These are phyloP conservation scores for Tenthredo amoena DNA, from an alignment of 2,888 invertebrate genomes.

Conservation along the genomic window DNA sequence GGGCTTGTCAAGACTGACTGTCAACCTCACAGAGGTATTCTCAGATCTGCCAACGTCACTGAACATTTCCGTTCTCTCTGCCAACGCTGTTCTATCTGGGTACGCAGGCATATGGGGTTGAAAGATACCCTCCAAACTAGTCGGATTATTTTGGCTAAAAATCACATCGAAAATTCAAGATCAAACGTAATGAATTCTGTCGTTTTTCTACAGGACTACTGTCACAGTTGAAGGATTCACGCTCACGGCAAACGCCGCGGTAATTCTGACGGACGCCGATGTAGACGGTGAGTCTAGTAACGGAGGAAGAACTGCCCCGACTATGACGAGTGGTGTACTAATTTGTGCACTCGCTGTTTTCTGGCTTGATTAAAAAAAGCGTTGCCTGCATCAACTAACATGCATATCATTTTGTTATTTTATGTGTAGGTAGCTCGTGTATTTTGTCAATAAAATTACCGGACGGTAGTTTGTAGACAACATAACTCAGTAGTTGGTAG, in stretches of 20 bases:
- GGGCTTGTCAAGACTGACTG: constrained; percentile 57
- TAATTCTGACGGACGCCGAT: constrained; percentile 35
- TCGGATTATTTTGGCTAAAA: not conserved
- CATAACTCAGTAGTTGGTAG: not conserved
- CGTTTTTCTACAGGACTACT: not conserved
- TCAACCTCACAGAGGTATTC: constrained; percentile 65
- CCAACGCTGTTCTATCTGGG: constrained; percentile 26
- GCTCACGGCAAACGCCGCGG: constrained; percentile 50
- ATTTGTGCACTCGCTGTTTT: not conserved
- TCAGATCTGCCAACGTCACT: constrained; percentile 61
- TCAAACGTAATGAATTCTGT: not conserved
- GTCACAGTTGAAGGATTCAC: not conserved
- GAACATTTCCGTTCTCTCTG: constrained; percentile 54
- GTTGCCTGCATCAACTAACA: not conserved
- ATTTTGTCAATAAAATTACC: not conserved
- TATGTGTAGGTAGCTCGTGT: not conserved
- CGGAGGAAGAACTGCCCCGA: not conserved
- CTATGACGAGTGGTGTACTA: not conserved
- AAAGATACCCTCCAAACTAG: not conserved
- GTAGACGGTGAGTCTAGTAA: constrained; percentile 30
- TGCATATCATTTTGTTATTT: not conserved
- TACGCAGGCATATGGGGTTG: not conserved
- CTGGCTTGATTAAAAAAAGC: not conserved
- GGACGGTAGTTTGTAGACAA: not conserved
- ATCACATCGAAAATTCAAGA: not conserved